Base-by-base conservation (phyloP, 2,797 vertebrate species). In the Orientallactaga sibirica region DNA sequence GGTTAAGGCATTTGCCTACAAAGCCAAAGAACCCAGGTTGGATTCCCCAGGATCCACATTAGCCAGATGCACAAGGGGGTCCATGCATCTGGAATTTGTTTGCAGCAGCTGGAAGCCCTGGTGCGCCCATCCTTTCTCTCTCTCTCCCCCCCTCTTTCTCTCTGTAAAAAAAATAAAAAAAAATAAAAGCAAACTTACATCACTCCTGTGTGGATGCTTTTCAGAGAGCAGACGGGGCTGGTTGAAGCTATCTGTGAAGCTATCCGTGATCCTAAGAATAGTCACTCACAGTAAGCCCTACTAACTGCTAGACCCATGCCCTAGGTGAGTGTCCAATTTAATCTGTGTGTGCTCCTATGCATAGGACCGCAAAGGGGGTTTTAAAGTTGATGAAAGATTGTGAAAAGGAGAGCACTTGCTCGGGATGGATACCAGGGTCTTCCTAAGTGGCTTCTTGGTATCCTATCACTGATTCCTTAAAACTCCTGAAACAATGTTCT, bases 201-300 rank as follows among this genome's bases (percentile, higher is more conserved):
- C 70, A 85, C 91, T 94, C 90, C 74, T 91, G 33, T 71, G 22
- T 73, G 25, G 33, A 52, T 55, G 74, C 15, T 95, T 87, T 91
- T 61, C 67, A 43, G 58, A 87, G 71, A 16, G 71, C 22, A 66
- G 86, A n/a, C 29, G 48, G 61, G 41, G 19, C 52, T 86, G 64
- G 58, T 24, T 75, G 70, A 33, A 24, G 37, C n/a, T 68, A 78
- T 86, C 67, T 2, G 1, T 27, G 48, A 68, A 37, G 37, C 33
- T 37, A 37, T 71, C 78, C 4, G 11, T 3, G 68, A 84, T 29
- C 15, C 27, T 80, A 78, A 64, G 18, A 81, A 76, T 25, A 20
- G 37, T 15, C 29, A 20, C 10, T 84, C 20, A 15, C 29, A 48
- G 29, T 66, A 1, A 18, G 3, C 48, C 55, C 58, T 20, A 29